Base-by-base conservation (phyloP, 2,888 invertebrate genomes). In the Meiosimyza decipiens region DNA sequence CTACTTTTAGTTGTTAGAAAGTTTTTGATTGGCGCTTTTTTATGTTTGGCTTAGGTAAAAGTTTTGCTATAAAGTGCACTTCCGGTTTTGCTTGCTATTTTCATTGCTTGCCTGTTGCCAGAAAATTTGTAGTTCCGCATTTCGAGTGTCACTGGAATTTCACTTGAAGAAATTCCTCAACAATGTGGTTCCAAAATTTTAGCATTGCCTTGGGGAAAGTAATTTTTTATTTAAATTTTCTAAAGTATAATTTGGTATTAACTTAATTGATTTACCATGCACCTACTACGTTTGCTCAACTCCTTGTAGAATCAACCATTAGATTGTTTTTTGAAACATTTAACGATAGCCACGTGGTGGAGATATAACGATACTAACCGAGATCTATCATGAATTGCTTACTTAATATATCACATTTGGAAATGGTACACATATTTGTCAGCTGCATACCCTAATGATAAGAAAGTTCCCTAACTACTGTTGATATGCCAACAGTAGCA, bases 51-150 rank as follows among this genome's bases (percentile, higher is more conserved):
- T 1, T 40, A 9, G 40, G 6, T 40, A 40, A 13, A 18, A 6
- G 47, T 16, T 28, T 49, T 13, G 22, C 40, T 40, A 13, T 55
- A 18, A 12, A 40, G 49, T 70, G 54, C 73, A 84, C 83, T 84
- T 84, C 84, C 84, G 84, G 80, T 83, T 77, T 75, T 47, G 75
- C 79, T 75, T 78, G 78, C 79, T 78, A 66, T 7, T 6, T 15
- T 1, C 52, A 72, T 80, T 84, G 84, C 50, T 67, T 72, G 81
- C 84, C 84, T 82, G 82, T 78, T 84, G 78, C 77, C 74, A 78
- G 80, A 79, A 83, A 83, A 84, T 83, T 80, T 78, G 80, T 77
- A 84, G 84, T 84, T 84, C 84, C 84, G 84, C 84, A 84, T 70
- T 75, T 79, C 80, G 79, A 60, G 69, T 74, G 51, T 66, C 73